Conservation (phyloP, 2,888 invertebrate species). For the Drosophila nigricruria region DNA sequence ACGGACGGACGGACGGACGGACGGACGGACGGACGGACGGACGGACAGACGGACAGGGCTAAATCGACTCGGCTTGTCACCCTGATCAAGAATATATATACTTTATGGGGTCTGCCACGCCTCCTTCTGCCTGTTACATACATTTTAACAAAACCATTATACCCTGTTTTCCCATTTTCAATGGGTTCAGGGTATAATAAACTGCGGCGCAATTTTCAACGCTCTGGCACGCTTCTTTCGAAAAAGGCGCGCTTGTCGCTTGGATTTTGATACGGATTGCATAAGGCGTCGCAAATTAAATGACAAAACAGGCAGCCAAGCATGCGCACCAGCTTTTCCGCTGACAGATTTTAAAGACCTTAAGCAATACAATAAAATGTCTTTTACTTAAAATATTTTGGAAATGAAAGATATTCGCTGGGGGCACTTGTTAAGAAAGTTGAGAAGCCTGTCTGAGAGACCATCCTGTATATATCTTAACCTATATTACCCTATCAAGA, state of each 20-base stretch:
- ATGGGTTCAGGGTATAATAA: too few relatives aligned
- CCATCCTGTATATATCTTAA: background rate
- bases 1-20: too few relatives aligned
- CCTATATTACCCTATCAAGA: too few relatives aligned
- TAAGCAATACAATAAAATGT: constrained; percentile 26
- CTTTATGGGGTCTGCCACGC: too few relatives aligned
- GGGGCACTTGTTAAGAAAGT: background rate
- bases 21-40: too few relatives aligned
- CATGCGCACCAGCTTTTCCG: constrained; percentile 60
- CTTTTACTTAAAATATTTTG: background rate
- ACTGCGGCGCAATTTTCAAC: constrained; percentile 70
- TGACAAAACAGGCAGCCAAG: constrained; percentile 50
- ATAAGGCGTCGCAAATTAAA: constrained; percentile 61
- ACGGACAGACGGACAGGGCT: too few relatives aligned
- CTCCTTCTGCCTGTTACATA: too few relatives aligned
- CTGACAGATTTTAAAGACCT: constrained; percentile 14
- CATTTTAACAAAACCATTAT: too few relatives aligned
- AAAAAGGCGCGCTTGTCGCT: constrained; percentile 20
- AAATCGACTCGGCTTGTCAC: too few relatives aligned
- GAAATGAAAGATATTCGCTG: background rate
- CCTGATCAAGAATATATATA: too few relatives aligned
- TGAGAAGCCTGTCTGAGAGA: background rate
- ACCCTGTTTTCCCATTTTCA: too few relatives aligned
- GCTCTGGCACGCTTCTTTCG: constrained; percentile 67
- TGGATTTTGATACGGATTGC: constrained; percentile 50